phyloP scores from a whole-genome alignment of 1,140 invertebrate genomes.

The Drepana arcuata region DNA sequence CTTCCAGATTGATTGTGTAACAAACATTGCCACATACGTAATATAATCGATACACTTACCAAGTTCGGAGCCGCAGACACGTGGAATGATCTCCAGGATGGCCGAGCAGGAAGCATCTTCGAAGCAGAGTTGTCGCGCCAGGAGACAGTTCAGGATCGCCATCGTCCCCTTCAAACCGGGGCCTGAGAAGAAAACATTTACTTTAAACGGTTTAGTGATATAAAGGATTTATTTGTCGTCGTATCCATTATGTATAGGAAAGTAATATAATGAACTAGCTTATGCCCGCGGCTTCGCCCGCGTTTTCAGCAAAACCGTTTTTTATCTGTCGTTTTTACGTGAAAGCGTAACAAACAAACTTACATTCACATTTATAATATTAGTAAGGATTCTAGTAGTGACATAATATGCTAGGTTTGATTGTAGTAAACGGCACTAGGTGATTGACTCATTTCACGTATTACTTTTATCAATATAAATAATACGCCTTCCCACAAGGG shows the following conservation, averaged over 20 bases:
- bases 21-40: no score
- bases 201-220: background rate
- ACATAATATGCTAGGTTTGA: no score
- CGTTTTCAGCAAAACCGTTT: background rate
- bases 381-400: no score
- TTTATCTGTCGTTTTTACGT: background rate
- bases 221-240: no score
- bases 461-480: no score
- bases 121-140: constrained; percentile 87
- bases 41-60: constrained; percentile 79
- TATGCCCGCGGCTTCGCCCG: background rate
- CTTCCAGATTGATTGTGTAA: no score
- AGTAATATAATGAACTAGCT: no score
- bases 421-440: no score
- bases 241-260: no score
- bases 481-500: no score
- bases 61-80: constrained; percentile 89
- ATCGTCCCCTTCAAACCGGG: constrained; percentile 70
- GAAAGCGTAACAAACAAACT: background rate
- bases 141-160: constrained; percentile 87
- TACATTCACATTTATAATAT: background rate
- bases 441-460: no score
- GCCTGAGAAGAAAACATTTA: constrained; percentile 25
- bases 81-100: constrained; percentile 89
- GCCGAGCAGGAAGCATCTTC: constrained; percentile 90